Evolutionary conservation across 2,888 invertebrate genomes (phyloP).

Genomic region (Chrysina gloriosa): DNA sequence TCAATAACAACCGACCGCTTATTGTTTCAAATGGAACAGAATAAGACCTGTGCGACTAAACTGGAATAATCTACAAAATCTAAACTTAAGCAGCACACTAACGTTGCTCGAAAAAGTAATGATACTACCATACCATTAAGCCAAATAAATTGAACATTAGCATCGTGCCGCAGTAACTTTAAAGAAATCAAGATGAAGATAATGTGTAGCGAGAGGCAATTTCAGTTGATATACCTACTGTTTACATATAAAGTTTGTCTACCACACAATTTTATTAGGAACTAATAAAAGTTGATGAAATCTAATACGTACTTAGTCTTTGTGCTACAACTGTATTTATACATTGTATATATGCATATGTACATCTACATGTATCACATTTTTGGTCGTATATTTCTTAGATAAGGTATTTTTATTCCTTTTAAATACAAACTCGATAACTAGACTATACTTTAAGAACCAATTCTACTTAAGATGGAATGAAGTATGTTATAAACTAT

Average conservation of each 20-base stretch:
- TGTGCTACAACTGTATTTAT: no score
- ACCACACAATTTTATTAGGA: background rate
- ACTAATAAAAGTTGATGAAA: no score
- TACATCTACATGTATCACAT: no score
- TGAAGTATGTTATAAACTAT: no score
- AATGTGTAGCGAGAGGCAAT: background rate
- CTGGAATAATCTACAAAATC: conserved; percentile 20
- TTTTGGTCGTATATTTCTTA: no score
- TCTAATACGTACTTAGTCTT: no score
- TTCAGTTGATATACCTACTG: background rate
- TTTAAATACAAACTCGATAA: no score
- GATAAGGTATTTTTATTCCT: no score
- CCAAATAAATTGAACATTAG: conserved; percentile 30
- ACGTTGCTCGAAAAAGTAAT: conserved; percentile 14
- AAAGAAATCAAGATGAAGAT: conserved; percentile 27
- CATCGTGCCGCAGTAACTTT: conserved; percentile 16
- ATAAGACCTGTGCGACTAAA: conserved; percentile 8
- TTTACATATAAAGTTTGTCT: background rate
- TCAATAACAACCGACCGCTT: background rate
- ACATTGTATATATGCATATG: no score
- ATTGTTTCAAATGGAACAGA: conserved; percentile 9
- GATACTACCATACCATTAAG: conserved; percentile 7
- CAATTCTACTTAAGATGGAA: no score
- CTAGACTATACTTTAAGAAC: no score
- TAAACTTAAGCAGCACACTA: background rate